These are phyloP conservation scores for Hippocampus abdominalis DNA, from an alignment of 2,113 vertebrate species.

Conservation along the genomic window DNA sequence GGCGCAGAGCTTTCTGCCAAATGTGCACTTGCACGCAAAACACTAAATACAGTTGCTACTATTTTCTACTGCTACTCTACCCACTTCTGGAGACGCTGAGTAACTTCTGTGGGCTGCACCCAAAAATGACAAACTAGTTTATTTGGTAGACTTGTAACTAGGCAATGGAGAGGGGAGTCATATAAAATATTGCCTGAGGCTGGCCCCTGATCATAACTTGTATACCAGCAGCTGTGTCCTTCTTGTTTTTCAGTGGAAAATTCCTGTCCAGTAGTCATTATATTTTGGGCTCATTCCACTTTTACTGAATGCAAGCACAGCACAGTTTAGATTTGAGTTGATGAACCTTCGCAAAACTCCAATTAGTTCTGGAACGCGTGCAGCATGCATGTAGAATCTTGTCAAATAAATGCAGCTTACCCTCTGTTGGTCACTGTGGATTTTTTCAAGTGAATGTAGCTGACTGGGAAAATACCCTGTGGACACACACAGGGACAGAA, in stretches of 20 bases:
- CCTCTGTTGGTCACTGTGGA: constrained; percentile 78
- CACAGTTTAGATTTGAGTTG: neutral
- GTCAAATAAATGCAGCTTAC: constrained; percentile 53
- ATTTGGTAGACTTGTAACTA: too few relatives aligned
- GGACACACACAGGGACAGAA: constrained; percentile 34
- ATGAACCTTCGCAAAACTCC: neutral
- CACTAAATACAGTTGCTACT: too few relatives aligned
- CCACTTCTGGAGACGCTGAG: too few relatives aligned
- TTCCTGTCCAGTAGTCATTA: neutral
- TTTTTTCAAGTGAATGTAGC: constrained; percentile 78
- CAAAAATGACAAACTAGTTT: too few relatives aligned
- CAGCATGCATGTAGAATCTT: neutral
- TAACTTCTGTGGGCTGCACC: too few relatives aligned
- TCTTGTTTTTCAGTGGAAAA: neutral
- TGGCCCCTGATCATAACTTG: too few relatives aligned
- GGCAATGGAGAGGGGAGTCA: too few relatives aligned
- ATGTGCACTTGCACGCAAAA: too few relatives aligned
- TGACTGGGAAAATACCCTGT: constrained; percentile 77
- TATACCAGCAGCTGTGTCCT: neutral
- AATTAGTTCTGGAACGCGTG: constrained; percentile 1
- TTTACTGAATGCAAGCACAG: neutral
- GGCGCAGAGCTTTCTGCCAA: too few relatives aligned
- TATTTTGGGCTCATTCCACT: neutral
- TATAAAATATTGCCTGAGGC: too few relatives aligned
- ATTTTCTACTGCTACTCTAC: too few relatives aligned